Evolutionary conservation across 2,888 invertebrate genomes (phyloP).

Genomic region (Drosophila bunnanda): DNA sequence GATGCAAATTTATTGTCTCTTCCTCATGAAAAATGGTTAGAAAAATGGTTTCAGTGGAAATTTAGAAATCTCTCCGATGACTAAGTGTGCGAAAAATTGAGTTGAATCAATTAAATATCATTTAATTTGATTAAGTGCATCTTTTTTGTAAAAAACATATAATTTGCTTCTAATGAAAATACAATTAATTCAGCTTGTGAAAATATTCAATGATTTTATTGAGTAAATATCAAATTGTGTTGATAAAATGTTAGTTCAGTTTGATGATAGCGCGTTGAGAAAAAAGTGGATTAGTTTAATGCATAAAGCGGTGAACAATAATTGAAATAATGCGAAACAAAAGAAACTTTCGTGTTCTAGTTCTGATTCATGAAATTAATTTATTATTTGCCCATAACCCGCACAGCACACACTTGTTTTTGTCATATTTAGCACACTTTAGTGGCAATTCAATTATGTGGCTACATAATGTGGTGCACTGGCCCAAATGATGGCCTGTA

Average conservation of each 20-base stretch:
- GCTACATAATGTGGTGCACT: slow-evolving; percentile 41
- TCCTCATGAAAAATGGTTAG: not conserved
- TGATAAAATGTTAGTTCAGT: not conserved
- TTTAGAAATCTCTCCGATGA: no score
- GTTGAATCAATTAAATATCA: not conserved
- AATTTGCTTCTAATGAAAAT: not conserved
- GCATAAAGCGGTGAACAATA: not conserved
- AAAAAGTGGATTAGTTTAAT: not conserved
- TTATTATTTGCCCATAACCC: slow-evolving; percentile 10
- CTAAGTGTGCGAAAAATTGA: not conserved
- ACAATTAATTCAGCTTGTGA: not conserved
- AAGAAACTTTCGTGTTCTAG: not conserved
- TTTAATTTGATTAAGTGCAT: not conserved
- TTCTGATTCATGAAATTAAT: slow-evolving; percentile 17
- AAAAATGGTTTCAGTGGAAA: not conserved
- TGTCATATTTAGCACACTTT: slow-evolving; percentile 44
- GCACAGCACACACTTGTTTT: slow-evolving; percentile 6
- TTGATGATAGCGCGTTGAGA: not conserved
- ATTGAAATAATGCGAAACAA: not conserved
- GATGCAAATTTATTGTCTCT: not conserved
- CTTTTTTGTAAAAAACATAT: not conserved
- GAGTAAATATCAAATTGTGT: not conserved
- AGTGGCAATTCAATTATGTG: slow-evolving; percentile 72
- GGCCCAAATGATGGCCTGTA: slow-evolving; percentile 14
- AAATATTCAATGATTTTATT: slow-evolving; percentile 1